phyloP scores from a whole-genome alignment of 2,113 vertebrate species.

The Phasianus colchicus region DNA sequence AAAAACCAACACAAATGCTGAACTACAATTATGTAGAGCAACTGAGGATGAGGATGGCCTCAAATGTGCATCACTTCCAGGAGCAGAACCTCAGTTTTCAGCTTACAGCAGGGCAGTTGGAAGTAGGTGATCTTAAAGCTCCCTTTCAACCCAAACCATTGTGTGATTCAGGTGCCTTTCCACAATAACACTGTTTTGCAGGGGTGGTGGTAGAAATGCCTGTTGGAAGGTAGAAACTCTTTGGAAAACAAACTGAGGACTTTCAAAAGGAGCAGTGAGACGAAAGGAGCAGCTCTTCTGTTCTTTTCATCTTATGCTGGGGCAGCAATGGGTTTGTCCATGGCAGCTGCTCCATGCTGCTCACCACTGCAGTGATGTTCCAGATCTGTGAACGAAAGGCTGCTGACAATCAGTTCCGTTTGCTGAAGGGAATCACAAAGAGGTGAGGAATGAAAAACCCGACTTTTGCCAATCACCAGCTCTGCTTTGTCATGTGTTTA shows the following conservation, averaged over 20 bases:
- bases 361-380: rapidly evolving
- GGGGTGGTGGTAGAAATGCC: not conserved
- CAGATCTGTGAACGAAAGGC: not conserved
- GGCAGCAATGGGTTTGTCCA: not conserved
- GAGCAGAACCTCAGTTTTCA: not conserved
- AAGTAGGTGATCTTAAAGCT: no score
- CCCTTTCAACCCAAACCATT: no score
- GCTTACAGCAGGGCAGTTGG: no score
- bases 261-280: not conserved
- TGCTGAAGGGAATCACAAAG: not conserved
- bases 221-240: not conserved
- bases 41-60: not conserved
- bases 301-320: not conserved
- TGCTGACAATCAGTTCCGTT: not conserved
- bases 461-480: not conserved
- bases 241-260: not conserved
- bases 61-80: rapidly evolving
- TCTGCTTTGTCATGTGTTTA: not conserved
- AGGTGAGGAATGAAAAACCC: not conserved
- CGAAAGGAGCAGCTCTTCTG: rapidly evolving
- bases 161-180: not conserved
- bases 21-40: not conserved
- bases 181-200: not conserved
- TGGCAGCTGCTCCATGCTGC: not conserved
- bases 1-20: not conserved